Evolutionary conservation across 2,113 vertebrate species (phyloP).

Genomic region (Melanerpes aurifrons): DNA sequence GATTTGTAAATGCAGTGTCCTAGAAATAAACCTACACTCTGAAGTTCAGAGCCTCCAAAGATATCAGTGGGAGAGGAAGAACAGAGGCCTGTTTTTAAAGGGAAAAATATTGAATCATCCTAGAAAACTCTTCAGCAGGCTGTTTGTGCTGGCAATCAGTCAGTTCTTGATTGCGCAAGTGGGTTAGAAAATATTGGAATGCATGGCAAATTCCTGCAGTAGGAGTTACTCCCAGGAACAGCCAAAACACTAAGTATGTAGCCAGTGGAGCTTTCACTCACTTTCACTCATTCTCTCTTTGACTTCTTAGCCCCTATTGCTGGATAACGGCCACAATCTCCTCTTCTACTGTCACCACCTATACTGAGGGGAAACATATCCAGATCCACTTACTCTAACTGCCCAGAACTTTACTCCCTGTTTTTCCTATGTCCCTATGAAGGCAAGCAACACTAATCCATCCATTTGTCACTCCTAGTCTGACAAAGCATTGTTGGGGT

Average conservation of each 20-base stretch:
- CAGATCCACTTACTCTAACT: not conserved
- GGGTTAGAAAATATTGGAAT: not conserved
- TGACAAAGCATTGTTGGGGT: not conserved
- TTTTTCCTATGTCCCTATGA: not conserved
- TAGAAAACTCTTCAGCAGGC: not conserved
- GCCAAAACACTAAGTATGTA: not conserved
- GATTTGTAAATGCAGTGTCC: not conserved
- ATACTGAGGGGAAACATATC: not conserved
- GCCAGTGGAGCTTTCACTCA: fast-evolving
- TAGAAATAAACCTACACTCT: not conserved
- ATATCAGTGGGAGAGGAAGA: not conserved
- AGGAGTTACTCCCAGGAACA: not conserved
- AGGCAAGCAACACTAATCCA: not conserved
- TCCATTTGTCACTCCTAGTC: not conserved
- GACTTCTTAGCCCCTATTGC: not conserved
- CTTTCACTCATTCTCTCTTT: not conserved
- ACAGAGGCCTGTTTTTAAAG: not conserved
- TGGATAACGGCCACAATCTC: not conserved
- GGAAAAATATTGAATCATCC: slow-evolving; percentile 2
- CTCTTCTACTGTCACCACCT: not conserved
- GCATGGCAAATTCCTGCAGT: not conserved
- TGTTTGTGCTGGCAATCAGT: slow-evolving; percentile 33
- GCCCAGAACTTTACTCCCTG: not conserved
- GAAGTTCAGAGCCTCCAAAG: not conserved
- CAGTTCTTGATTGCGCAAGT: not conserved